A percentile compares a stretch with the other conserved stretches of the same genome.
These are phyloP conservation scores for Actinia tenebrosa DNA, from an alignment of 64 coral and sea anemone species.

Conservation along the genomic window DNA sequence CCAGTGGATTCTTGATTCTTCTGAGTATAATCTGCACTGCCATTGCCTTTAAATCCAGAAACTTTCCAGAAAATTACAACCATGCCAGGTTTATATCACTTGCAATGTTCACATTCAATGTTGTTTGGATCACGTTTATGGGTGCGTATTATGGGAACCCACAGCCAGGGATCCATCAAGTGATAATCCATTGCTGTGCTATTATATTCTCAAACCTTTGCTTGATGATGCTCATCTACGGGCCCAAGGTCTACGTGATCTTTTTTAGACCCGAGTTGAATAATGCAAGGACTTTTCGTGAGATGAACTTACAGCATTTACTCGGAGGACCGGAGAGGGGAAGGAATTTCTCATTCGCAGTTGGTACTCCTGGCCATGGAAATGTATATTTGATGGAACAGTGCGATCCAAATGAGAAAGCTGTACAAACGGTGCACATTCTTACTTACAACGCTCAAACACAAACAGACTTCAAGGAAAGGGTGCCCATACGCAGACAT, in stretches of 20 bases:
- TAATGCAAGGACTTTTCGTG: slow-evolving; percentile 48
- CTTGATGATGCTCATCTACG: slow-evolving; percentile 75
- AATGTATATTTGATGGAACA: slow-evolving; percentile 6
- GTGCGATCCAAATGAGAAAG: slow-evolving; percentile 15
- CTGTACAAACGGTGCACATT: not conserved
- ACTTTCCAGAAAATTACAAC: slow-evolving; percentile 87
- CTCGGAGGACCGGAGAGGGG: not conserved
- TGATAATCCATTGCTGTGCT: slow-evolving; percentile 62
- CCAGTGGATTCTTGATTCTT: slow-evolving; percentile 56
- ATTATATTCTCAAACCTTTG: slow-evolving; percentile 67
- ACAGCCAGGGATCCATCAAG: slow-evolving; percentile 19
- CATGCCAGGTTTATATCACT: slow-evolving; percentile 70
- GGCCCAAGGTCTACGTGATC: slow-evolving; percentile 71
- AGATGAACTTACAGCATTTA: slow-evolving; percentile 19
- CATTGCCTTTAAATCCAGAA: slow-evolving; percentile 66
- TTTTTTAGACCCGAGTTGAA: slow-evolving; percentile 78
- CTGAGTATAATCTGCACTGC: slow-evolving; percentile 78
- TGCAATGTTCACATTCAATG: slow-evolving; percentile 84
- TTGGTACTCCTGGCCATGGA: slow-evolving; percentile 1
- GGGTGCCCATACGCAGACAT: not conserved
- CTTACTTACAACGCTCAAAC: not conserved
- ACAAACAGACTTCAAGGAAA: not conserved
- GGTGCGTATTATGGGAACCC: slow-evolving; percentile 63
- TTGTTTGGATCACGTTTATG: slow-evolving; percentile 72
- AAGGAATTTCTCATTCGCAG: slow-evolving; percentile 14